phyloP scores from a whole-genome alignment of 2,888 invertebrate species.

The Drosophila anceps region DNA sequence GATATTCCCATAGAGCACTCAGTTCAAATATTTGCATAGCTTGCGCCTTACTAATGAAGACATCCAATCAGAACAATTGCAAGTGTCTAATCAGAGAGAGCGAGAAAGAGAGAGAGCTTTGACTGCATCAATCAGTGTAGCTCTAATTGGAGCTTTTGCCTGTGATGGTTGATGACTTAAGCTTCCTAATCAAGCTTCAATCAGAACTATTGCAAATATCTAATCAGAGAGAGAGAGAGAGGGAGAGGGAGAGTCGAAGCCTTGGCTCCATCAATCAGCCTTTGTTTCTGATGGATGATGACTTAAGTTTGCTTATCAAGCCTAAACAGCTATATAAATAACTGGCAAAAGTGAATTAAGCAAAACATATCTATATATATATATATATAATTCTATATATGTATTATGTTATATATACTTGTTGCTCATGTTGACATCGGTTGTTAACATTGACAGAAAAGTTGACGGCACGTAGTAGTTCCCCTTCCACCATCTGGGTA shows the following conservation, averaged over 20 bases:
- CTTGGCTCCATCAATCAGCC: neutral
- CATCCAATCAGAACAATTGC: neutral
- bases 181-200: too few species aligned
- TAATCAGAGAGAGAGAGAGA: too few species aligned
- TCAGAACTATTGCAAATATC: too few species aligned
- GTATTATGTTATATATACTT: too few species aligned
- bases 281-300: neutral
- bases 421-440: constrained; percentile 20
- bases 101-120: neutral
- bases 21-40: constrained; percentile 34
- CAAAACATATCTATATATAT: neutral
- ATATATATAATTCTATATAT: neutral
- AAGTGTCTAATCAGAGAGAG: neutral
- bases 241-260: neutral
- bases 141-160: neutral
- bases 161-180: too few species aligned
- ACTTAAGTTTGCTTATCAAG: neutral
- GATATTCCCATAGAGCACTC: constrained; percentile 19
- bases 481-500: constrained; percentile 13
- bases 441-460: constrained; percentile 14
- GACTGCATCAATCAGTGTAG: neutral
- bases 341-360: neutral
- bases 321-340: neutral
- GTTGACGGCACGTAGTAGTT: constrained; percentile 12
- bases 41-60: constrained; percentile 26